These are phyloP conservation scores for Pachypanchax playfairii DNA, from an alignment of 2,113 vertebrate species.

Conservation along the genomic window DNA sequence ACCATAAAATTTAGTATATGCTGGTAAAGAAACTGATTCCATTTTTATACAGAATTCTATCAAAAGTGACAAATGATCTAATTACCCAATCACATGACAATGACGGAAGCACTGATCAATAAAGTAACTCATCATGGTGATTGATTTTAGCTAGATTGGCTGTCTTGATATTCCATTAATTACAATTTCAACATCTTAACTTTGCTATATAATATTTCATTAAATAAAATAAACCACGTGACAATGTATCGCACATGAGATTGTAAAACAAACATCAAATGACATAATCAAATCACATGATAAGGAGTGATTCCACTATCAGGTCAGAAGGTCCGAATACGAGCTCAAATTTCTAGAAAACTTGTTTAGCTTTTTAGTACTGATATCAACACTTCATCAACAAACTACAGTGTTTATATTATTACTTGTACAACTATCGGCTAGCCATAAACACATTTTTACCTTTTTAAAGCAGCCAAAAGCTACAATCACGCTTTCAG, in stretches of 20 bases:
- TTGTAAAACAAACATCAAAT: neutral
- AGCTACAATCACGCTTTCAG: neutral
- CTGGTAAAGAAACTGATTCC: too few relatives aligned
- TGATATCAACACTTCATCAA: neutral
- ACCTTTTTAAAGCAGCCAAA: neutral
- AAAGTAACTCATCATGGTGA: neutral
- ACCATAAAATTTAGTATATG: neutral
- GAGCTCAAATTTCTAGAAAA: neutral
- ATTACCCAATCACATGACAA: neutral
- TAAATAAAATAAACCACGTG: neutral
- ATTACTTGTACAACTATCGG: neutral
- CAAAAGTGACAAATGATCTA: neutral
- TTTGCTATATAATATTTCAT: neutral
- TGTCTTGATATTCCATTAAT: neutral
- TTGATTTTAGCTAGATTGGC: too few relatives aligned
- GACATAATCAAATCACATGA: slow-evolving; percentile 40
- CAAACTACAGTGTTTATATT: neutral
- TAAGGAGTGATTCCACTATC: neutral
- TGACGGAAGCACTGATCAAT: neutral
- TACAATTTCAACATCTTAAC: neutral
- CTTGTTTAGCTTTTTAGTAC: neutral
- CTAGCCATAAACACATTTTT: accelerated
- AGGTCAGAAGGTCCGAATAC: slow-evolving; percentile 3
- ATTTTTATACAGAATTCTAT: neutral
- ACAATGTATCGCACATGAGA: neutral